phyloP scores from a whole-genome alignment of 1,140 invertebrate genomes.

The Trissolcus basalis region DNA sequence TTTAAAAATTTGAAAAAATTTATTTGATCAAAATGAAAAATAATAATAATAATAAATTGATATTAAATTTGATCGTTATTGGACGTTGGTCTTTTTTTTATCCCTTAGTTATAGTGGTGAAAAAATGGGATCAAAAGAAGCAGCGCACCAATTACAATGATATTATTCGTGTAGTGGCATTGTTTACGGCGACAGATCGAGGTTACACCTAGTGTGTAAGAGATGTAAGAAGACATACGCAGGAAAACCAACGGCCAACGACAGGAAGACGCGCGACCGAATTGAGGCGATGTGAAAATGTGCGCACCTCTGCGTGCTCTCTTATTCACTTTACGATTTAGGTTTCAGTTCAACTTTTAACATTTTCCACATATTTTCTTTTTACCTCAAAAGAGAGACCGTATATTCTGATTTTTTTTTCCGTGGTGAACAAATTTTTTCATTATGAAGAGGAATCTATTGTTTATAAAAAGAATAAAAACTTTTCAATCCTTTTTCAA shows the following conservation, averaged over 20 bases:
- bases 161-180: conserved; percentile 52
- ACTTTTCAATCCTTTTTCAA: too few relatives aligned
- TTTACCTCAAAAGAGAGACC: too few relatives aligned
- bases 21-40: too few relatives aligned
- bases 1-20: too few relatives aligned
- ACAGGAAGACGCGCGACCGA: conserved; percentile 41
- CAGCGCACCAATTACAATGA: conserved; percentile 53
- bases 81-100: neutral
- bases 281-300: conserved; percentile 46
- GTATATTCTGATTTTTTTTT: too few relatives aligned
- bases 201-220: conserved; percentile 44
- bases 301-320: conserved; percentile 19
- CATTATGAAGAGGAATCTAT: too few relatives aligned
- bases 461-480: too few relatives aligned
- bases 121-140: conserved; percentile 55
- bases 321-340: conserved; percentile 43
- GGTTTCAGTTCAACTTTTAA: neutral
- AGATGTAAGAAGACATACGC: conserved; percentile 25
- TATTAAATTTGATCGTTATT: too few relatives aligned
- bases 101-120: neutral
- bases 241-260: conserved; percentile 35
- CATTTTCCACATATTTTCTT: conserved; percentile 1
- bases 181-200: conserved; percentile 57
- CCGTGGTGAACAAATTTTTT: too few relatives aligned
- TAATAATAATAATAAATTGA: too few relatives aligned